phyloP scores from a whole-genome alignment of 1,140 invertebrate genomes.

The Ips nitidus region DNA sequence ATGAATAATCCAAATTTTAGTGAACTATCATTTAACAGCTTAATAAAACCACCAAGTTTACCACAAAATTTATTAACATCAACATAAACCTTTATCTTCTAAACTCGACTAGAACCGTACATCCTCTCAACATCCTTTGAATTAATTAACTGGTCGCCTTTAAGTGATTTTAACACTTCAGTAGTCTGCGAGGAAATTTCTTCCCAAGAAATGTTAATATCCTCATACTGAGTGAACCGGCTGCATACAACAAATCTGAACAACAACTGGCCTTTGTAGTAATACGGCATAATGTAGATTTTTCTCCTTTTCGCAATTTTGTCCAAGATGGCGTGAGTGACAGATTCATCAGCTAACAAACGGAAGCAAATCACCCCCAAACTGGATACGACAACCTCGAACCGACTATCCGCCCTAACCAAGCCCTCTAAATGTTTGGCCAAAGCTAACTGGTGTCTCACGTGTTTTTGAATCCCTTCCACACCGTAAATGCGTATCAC shows the following conservation, averaged over 20 bases:
- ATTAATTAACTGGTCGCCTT: background rate
- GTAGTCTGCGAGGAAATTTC: conserved; percentile 63
- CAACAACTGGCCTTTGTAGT: conserved; percentile 66
- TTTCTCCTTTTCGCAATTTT: conserved; percentile 74
- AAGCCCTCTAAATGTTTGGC: conserved; percentile 76
- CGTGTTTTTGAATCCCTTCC: conserved; percentile 74
- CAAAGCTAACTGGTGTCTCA: conserved; percentile 73
- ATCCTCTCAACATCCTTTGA: background rate
- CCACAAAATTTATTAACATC: no score
- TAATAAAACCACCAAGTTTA: no score
- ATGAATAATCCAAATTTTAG: no score
- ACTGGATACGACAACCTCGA: conserved; percentile 65
- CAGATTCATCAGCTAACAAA: conserved; percentile 71
- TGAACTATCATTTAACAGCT: no score
- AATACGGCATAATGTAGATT: conserved; percentile 83
- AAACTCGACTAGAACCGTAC: background rate
- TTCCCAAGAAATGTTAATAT: conserved; percentile 80
- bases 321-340: conserved; percentile 76
- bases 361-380: conserved; percentile 89
- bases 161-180: conserved; percentile 15
- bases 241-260: conserved; percentile 85
- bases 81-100: background rate
- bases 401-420: conserved; percentile 69
- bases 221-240: conserved; percentile 64
- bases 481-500: conserved; percentile 83